Evolutionary conservation across 2,797 vertebrate genomes (phyloP).

Genomic region (Urophycis tenuis): DNA sequence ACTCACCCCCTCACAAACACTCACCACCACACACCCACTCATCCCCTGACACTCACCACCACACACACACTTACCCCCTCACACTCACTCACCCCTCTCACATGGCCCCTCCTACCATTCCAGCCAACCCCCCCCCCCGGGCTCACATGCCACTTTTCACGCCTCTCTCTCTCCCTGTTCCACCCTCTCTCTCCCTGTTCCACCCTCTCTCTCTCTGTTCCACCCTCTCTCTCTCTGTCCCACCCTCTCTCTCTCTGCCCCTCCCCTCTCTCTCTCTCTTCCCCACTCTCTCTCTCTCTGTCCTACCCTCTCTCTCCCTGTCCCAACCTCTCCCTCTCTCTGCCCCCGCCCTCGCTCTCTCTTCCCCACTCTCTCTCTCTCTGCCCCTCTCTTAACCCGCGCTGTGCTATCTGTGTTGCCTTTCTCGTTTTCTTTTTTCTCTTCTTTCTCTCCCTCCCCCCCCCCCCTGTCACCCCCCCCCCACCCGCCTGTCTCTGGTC

Average conservation of each 20-base stretch:
- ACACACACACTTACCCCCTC: constrained; percentile 43
- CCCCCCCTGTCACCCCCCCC: constrained; percentile 13
- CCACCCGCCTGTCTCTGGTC: background rate
- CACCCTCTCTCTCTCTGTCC: constrained; percentile 45
- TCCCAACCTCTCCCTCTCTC: constrained; percentile 16
- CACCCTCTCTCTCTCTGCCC: constrained; percentile 33
- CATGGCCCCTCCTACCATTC: constrained; percentile 46
- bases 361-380: constrained; percentile 37
- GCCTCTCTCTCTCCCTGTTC: constrained; percentile 4
- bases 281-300: background rate
- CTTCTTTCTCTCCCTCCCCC: background rate
- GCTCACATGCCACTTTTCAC: constrained; percentile 48
- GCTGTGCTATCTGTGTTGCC: background rate
- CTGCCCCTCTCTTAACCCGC: constrained; percentile 25
- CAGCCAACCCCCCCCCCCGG: constrained; percentile 46
- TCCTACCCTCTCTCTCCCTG: constrained; percentile 5
- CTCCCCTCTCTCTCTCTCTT: constrained; percentile 9
- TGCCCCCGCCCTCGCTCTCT: constrained; percentile 45
- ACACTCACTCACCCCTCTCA: constrained; percentile 38
- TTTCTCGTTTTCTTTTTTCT: background rate
- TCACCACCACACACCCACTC: constrained; percentile 51
- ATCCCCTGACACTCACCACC: constrained; percentile 37
- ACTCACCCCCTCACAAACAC: constrained; percentile 20
- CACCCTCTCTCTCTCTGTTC: constrained; percentile 33
- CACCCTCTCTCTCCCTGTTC: constrained; percentile 49